Evolutionary conservation across 2,113 vertebrate genomes (phyloP).

Genomic region (Todiramphus saurophagus): DNA sequence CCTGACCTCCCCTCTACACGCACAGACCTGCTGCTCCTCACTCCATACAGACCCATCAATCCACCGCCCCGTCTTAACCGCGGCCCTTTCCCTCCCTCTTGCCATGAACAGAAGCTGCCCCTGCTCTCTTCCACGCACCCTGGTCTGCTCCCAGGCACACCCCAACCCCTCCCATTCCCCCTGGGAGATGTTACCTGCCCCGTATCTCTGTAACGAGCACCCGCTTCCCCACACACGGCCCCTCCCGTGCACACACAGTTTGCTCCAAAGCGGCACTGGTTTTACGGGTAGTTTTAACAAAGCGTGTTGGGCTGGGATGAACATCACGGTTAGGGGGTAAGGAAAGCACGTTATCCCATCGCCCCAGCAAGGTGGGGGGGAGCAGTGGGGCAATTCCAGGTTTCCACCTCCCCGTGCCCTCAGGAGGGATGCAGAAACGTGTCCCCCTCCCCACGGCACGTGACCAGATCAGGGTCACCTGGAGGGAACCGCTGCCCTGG

Average conservation of each 20-base stretch:
- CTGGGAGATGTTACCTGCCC: accelerated
- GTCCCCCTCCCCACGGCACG: accelerated
- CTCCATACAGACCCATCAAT: background rate
- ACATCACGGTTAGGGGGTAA: background rate
- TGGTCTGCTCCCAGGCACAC: background rate
- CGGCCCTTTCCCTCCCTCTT: background rate
- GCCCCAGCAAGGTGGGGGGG: background rate
- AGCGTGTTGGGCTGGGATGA: background rate
- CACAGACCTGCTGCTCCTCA: background rate
- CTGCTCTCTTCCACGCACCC: background rate
- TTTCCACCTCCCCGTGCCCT: background rate
- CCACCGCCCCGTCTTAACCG: background rate
- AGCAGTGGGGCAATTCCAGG: background rate
- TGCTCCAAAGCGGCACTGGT: background rate
- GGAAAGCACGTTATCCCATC: background rate
- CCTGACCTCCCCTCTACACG: background rate
- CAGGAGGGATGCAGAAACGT: background rate
- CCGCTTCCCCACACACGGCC: background rate
- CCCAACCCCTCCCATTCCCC: background rate
- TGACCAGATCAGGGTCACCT: background rate
- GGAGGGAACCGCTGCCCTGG: background rate
- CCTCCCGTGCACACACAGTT: background rate
- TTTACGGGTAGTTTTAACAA: background rate
- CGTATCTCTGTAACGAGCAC: background rate
- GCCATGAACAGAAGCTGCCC: background rate